Evolutionary conservation across 2,888 invertebrate species (phyloP).

Genomic region (Athalia circularis): DNA sequence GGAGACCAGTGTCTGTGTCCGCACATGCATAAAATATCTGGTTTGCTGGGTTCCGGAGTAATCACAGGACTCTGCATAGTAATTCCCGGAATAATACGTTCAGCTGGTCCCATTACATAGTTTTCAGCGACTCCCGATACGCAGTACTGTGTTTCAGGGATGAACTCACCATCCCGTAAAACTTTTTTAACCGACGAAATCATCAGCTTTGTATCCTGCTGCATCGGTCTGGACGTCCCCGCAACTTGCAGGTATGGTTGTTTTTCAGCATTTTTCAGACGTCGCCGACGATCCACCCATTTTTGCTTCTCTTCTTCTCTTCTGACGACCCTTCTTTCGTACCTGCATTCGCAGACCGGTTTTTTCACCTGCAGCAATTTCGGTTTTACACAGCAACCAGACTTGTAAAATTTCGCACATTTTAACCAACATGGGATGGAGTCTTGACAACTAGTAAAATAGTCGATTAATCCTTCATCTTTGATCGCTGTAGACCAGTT

Average conservation of each 20-base stretch:
- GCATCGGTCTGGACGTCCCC: constrained; percentile 57
- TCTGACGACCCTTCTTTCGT: constrained; percentile 64
- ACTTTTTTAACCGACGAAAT: constrained; percentile 59
- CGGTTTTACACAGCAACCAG: constrained; percentile 29
- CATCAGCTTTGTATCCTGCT: constrained; percentile 58
- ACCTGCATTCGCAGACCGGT: constrained; percentile 68
- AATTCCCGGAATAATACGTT: constrained; percentile 57
- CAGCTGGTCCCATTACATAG: constrained; percentile 52
- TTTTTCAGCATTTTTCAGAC: constrained; percentile 58
- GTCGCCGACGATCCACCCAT: constrained; percentile 57
- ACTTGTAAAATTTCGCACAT: constrained; percentile 55
- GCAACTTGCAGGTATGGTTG: constrained; percentile 53
- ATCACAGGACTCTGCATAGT: constrained; percentile 60
- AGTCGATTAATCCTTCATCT: constrained; percentile 59
- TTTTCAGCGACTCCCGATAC: constrained; percentile 59
- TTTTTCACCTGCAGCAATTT: constrained; percentile 57
- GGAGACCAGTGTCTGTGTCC: constrained; percentile 61
- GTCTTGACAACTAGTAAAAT: constrained; percentile 57
- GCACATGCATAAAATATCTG: constrained; percentile 50
- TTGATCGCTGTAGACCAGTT: constrained; percentile 48
- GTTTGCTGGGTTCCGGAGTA: constrained; percentile 59
- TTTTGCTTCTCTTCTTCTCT: constrained; percentile 59
- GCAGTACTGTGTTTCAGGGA: constrained; percentile 57
- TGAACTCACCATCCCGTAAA: constrained; percentile 47
- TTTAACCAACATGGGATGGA: constrained; percentile 59